Evolutionary conservation across 1,140 invertebrate species (phyloP).

Genomic region (Dolichoris vasculosae): DNA sequence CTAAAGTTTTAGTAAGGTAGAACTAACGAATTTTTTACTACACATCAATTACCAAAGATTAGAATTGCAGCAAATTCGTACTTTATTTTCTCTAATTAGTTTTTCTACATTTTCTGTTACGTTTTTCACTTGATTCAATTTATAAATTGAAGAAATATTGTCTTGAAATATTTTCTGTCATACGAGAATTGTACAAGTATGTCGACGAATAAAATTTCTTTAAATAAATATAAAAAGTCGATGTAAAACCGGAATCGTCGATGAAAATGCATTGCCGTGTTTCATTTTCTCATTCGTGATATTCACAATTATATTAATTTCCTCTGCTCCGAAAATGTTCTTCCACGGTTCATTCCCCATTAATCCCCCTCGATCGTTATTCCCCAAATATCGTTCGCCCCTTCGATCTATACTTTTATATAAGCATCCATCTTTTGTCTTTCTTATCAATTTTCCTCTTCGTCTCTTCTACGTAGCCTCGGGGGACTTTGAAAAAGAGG

Average conservation of each 20-base stretch:
- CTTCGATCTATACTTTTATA: not conserved
- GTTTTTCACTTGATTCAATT: no score
- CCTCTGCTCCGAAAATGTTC: not conserved
- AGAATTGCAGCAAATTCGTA: no score
- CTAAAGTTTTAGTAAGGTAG: no score
- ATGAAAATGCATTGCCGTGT: not conserved
- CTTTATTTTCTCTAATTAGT: no score
- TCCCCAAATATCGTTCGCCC: not conserved
- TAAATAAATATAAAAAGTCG: not conserved
- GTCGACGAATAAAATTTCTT: no score
- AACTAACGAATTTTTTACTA: no score
- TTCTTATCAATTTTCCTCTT: conserved; percentile 38
- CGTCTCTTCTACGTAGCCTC: not conserved
- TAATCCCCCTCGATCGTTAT: not conserved
- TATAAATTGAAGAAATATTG: no score
- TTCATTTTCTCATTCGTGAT: not conserved
- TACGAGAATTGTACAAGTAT: no score
- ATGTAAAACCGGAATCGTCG: not conserved
- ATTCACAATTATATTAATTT: conserved; percentile 5
- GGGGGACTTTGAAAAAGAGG: not conserved
- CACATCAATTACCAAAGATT: no score
- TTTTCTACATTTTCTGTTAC: no score
- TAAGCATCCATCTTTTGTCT: not conserved
- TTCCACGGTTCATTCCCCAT: not conserved
- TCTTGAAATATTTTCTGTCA: no score